Conservation (phyloP, 2,113 vertebrate genomes). For the Trogon surrucura region DNA sequence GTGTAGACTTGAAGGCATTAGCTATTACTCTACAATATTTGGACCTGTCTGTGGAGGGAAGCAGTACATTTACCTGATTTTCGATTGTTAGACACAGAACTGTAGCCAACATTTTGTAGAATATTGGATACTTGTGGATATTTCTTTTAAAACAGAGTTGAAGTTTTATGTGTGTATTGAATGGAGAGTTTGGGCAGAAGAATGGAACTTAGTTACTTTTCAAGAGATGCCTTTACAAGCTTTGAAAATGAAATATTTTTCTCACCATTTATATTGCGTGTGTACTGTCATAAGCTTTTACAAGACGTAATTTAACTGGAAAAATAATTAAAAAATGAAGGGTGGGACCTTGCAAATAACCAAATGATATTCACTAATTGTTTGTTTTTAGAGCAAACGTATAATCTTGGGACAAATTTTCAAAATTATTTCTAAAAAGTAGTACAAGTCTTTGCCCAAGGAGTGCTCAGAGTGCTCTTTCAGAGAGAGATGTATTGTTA, state of each 20-base stretch:
- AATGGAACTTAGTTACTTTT: neutral
- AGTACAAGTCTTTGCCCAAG: neutral
- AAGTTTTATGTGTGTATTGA: neutral
- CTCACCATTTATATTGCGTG: neutral
- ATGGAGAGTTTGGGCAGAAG: neutral
- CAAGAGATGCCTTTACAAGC: neutral
- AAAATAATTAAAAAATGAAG: neutral
- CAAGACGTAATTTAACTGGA: neutral
- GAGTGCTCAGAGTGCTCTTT: neutral
- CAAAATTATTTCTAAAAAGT: neutral
- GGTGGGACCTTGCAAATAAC: neutral
- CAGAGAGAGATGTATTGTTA: neutral
- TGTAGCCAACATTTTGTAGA: neutral
- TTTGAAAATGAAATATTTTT: neutral
- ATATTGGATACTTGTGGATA: neutral
- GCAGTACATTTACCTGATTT: neutral
- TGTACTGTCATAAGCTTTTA: neutral
- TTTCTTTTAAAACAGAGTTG: neutral
- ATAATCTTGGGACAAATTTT: neutral
- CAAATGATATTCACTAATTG: neutral
- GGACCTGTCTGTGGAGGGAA: neutral
- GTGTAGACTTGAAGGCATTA: neutral
- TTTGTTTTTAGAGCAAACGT: neutral
- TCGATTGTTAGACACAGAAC: neutral
- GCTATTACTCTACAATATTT: neutral